These are phyloP conservation scores for Thamnaconus septentrionalis DNA, from an alignment of 2,113 vertebrate genomes.

Conservation along the genomic window DNA sequence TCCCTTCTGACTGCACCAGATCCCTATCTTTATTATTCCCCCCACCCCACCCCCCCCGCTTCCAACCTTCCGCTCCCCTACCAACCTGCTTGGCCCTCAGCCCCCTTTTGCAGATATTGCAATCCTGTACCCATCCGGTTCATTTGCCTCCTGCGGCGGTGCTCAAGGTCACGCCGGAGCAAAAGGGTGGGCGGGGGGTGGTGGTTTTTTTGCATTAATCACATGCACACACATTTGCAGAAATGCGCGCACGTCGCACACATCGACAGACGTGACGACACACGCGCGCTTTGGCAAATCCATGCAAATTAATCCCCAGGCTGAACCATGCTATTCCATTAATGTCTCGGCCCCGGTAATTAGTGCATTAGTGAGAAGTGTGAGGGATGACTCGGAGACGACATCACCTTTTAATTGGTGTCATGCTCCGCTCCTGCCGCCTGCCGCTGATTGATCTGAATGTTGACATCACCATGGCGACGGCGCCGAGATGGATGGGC, in stretches of 20 bases:
- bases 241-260: slow-evolving; percentile 1
- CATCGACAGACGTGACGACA: not conserved
- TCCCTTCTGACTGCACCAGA: slow-evolving; percentile 18
- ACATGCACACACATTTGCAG: slow-evolving; percentile 41
- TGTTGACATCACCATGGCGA: slow-evolving; percentile 66
- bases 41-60: too few species aligned
- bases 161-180: slow-evolving; percentile 65
- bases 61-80: too few species aligned
- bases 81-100: too few species aligned
- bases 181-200: slow-evolving; percentile 21
- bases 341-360: slow-evolving; percentile 75
- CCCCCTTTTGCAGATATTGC: slow-evolving; percentile 32
- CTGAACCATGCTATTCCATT: slow-evolving; percentile 74
- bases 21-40: not conserved
- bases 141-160: slow-evolving; percentile 64
- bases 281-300: slow-evolving; percentile 33
- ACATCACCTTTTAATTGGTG: slow-evolving; percentile 79
- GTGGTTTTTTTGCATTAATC: slow-evolving; percentile 57
- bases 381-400: slow-evolving; percentile 72
- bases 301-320: slow-evolving; percentile 74
- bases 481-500: slow-evolving; percentile 53
- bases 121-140: slow-evolving; percentile 49
- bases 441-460: slow-evolving; percentile 68
- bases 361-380: slow-evolving; percentile 72
- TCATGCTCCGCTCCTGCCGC: slow-evolving; percentile 65